Percentiles rank a stretch among this genome's conserved stretches.
Conservation (phyloP, 2,888 invertebrate species). For the Ellobium chinense region DNA sequence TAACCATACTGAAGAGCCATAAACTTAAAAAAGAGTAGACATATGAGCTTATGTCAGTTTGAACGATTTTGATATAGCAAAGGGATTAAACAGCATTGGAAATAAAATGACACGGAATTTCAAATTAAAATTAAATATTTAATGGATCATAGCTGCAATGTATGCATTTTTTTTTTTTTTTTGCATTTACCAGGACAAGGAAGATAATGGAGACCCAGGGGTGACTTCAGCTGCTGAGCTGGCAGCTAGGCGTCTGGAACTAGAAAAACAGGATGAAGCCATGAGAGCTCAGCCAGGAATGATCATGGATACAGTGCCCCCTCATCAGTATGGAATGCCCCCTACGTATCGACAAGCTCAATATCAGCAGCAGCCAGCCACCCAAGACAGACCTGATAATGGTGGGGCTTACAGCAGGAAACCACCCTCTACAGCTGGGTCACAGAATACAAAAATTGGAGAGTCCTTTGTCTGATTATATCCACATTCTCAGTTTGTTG, state of each 20-base stretch:
- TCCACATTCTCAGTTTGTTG: too few species aligned
- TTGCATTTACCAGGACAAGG: conserved; percentile 35
- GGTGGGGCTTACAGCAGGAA: conserved; percentile 8
- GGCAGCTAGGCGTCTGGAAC: neutral
- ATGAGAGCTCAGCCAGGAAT: conserved; percentile 25
- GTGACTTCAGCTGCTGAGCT: conserved; percentile 37
- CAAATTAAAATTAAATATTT: too few species aligned
- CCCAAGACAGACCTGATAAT: conserved; percentile 2
- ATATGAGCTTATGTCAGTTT: too few species aligned
- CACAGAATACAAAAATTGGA: conserved; percentile 17
- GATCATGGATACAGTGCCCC: neutral
- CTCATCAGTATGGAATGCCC: neutral
- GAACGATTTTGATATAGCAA: too few species aligned
- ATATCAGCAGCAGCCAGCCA: conserved; percentile 32
- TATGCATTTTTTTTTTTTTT: too few species aligned
- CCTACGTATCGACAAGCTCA: neutral
- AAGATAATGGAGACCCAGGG: conserved; percentile 42
- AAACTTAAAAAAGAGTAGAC: too few species aligned
- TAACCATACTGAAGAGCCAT: too few species aligned
- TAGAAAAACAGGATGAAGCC: conserved; percentile 46
- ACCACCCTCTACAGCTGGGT: conserved; percentile 15
- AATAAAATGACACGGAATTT: too few species aligned
- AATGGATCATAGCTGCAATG: too few species aligned
- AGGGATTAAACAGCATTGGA: too few species aligned
- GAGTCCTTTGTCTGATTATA: conserved; percentile 34